Evolutionary conservation across 2,113 vertebrate genomes (phyloP), one percentile per base, ranked within the genome.

Genomic region (Neodon shergylaensis): DNA sequence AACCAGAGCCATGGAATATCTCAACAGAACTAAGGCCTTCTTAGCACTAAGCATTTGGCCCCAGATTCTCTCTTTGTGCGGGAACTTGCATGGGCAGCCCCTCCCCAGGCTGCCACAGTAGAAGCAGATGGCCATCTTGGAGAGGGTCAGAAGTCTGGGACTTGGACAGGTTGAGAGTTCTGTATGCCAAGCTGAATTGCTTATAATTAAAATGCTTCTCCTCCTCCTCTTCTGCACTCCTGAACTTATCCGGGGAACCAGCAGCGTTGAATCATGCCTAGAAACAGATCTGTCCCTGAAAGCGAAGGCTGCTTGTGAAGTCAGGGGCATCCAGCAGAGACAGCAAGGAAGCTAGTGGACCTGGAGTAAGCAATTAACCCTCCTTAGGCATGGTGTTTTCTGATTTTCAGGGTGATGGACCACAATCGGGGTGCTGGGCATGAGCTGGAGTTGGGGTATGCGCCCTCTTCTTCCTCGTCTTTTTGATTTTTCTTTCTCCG

Each of bases 81-180:
- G 94, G 97, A 97, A 97, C 88, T 95, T 88, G 92, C 87, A 85
- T 92, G 88, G 79, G 88, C 81, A 82, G 4, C 86, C 76, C 89
- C 78, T 66, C 70, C 86, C 88, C 49, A 12, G 12, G 63, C 74
- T 61, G 66, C 95, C 66, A 52, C 26, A 5, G 87, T 76, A 88
- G 94, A 88, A 96, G 96, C 97, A 97, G 96, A 97, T 97, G 96
- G 96, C 90, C 84, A 93, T 77, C 96, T 96, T 96, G 96, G 96
- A 92, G 3, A 78, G 81, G 81, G 77, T 77, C 66, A 44, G 88
- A 82, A 87, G 91, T 90, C 97, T 91, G 65, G 77, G 91, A 93
- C 95, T 96, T 96, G 95, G 96, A 93, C 95, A 96, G 85, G 92
- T 94, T 78, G 93, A 77, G 88, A 83, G 95, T 92, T 93, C 95